phyloP scores from a whole-genome alignment of 30 jellyfish, hydroid and myxozoan genomes.

The Aurelia sp. region DNA sequence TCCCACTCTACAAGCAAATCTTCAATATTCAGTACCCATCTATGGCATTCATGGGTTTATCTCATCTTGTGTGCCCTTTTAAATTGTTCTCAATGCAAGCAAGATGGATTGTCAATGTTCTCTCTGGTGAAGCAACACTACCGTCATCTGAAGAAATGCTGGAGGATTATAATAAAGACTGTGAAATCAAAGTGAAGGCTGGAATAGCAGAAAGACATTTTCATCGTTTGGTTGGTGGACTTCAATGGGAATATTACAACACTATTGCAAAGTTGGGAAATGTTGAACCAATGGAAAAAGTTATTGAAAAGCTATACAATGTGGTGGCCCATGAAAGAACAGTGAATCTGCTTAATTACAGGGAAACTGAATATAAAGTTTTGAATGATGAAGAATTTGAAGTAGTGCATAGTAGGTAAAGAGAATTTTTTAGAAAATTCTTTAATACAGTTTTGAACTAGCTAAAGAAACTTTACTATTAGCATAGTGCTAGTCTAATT shows the following conservation, averaged over 20 bases:
- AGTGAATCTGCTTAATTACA: constrained; percentile 15
- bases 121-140: constrained; percentile 39
- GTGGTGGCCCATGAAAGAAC: constrained; percentile 20
- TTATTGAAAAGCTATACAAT: constrained; percentile 23
- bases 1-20: constrained; percentile 81
- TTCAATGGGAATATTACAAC: constrained; percentile 71
- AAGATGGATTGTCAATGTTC: constrained; percentile 57
- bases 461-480: too few species aligned
- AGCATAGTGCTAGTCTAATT: too few species aligned
- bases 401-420: neutral
- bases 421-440: too few species aligned
- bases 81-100: constrained; percentile 75
- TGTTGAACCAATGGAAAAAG: constrained; percentile 37
- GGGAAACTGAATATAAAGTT: constrained; percentile 43
- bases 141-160: constrained; percentile 75
- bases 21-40: constrained; percentile 75
- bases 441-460: too few species aligned
- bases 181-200: constrained; percentile 13
- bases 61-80: constrained; percentile 62
- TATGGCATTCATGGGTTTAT: constrained; percentile 80
- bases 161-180: constrained; percentile 27
- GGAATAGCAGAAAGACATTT: constrained; percentile 66
- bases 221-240: constrained; percentile 50
- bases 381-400: constrained; percentile 50
- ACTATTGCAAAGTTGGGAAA: constrained; percentile 35